Base-by-base conservation (phyloP, 2,888 invertebrate species). In the Himalopsyche tibetana region DNA sequence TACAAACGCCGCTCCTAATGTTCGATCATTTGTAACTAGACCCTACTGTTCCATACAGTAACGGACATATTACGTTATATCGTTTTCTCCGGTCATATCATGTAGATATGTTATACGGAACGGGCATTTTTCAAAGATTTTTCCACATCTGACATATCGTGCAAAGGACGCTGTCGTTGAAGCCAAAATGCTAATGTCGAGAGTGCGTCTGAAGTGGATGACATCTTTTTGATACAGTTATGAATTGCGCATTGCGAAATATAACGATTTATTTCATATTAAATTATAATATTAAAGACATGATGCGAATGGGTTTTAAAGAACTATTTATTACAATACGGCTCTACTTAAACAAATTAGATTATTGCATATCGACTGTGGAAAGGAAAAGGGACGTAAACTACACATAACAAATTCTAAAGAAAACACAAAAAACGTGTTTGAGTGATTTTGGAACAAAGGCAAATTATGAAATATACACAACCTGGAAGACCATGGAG, bases 21-120 rank as follows among this genome's bases (percentile, higher is more conserved):
- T 89, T 89, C 89, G 89, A 91, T 91, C 92, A 92, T 93, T 93
- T 93, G 92, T 92, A 92, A 92, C 90, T 38, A 74, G 74, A 74
- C 85, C 86, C 82, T 83, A 82, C 86, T 83, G 85, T 51, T 51
- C 51, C 15, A 51, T 85, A 85, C 85, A 84, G 82, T 2, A 87
- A 88, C 88, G 88, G 88, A 88, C 88, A 87, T 88, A 88, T 88
- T 74, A 74, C 74, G n/a, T 74, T 88, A 88, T 88, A 87, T 88
- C 84, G 87, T 82, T 84, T 88, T 85, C 85, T 63, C 84, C 85
- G 83, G 80, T 82, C 86, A 85, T 87, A 69, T 42, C 74, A 84
- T 86, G 69, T 69, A 56, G n/a, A 38, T 15, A 42, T 19, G 79
- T 9, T 80, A 55, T 38, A 84, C 80, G 85, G 87, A 87, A 88